These are phyloP conservation scores for Nothocercus nigrocapillus DNA, from an alignment of 2,113 vertebrate genomes.

Conservation along the genomic window DNA sequence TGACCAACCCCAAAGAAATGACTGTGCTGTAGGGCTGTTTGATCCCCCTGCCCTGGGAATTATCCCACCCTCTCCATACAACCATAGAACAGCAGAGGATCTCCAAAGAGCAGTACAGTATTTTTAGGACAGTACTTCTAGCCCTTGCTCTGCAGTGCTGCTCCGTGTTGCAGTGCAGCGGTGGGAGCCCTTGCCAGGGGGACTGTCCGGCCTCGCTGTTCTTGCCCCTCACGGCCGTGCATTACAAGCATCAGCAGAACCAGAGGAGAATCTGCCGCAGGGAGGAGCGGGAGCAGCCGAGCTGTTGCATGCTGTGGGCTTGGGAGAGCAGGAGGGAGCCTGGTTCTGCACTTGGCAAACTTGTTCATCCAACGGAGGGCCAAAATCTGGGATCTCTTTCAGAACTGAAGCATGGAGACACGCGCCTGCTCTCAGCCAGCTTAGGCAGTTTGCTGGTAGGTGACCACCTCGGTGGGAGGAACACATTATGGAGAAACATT, in stretches of 20 bases:
- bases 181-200: not conserved
- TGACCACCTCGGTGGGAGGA: not conserved
- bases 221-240: no score
- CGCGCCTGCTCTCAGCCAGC: not conserved
- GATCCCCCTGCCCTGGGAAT: not conserved
- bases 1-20: not conserved
- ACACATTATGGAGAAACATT: not conserved
- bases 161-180: not conserved
- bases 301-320: accelerated
- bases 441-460: not conserved
- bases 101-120: not conserved
- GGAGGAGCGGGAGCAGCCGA: not conserved
- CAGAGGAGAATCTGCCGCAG: not conserved
- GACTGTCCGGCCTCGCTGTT: not conserved
- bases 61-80: not conserved
- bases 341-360: not conserved
- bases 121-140: not conserved
- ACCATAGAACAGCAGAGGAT: accelerated
- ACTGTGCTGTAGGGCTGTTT: not conserved
- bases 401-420: not conserved
- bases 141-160: accelerated
- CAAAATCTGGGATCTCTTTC: not conserved
- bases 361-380: not conserved
- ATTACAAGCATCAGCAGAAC: accelerated
- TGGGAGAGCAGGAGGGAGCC: not conserved